Evolutionary conservation across 1,140 invertebrate genomes (phyloP).

Genomic region (Formica selysi): DNA sequence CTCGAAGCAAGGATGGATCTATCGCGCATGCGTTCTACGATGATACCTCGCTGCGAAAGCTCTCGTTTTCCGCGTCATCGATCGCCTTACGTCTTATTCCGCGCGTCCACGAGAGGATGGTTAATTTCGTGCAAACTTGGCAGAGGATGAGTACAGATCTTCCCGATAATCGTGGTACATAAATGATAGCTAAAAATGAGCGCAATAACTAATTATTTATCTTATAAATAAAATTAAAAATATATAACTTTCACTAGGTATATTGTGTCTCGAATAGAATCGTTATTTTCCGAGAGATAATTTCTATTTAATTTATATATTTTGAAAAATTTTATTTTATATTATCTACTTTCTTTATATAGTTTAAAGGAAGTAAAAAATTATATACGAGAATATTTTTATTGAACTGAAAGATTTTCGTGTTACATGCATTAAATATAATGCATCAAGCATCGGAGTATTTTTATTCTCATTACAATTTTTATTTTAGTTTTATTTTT

Average conservation of each 20-base stretch:
- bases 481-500: not conserved
- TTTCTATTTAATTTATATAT: not conserved
- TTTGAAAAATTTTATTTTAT: not conserved
- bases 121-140: slow-evolving; percentile 63
- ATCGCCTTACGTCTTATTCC: slow-evolving; percentile 48
- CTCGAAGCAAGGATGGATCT: slow-evolving; percentile 58
- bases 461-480: not conserved
- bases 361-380: slow-evolving; percentile 6
- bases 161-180: slow-evolving; percentile 9
- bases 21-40: slow-evolving; percentile 60
- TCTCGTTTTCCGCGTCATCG: slow-evolving; percentile 15
- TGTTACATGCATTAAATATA: not conserved
- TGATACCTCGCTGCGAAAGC: slow-evolving; percentile 16
- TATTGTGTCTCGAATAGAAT: not conserved
- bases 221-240: not conserved
- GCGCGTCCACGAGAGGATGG: slow-evolving; percentile 28
- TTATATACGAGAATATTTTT: not conserved
- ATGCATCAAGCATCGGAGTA: not conserved
- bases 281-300: not conserved
- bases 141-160: slow-evolving; percentile 34
- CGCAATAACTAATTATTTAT: not conserved
- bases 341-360: not conserved
- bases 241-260: not conserved
- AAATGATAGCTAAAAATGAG: slow-evolving; percentile 22
- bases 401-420: not conserved